Evolutionary conservation across 2,888 invertebrate species (phyloP).

Genomic region (Nudaria mundana): DNA sequence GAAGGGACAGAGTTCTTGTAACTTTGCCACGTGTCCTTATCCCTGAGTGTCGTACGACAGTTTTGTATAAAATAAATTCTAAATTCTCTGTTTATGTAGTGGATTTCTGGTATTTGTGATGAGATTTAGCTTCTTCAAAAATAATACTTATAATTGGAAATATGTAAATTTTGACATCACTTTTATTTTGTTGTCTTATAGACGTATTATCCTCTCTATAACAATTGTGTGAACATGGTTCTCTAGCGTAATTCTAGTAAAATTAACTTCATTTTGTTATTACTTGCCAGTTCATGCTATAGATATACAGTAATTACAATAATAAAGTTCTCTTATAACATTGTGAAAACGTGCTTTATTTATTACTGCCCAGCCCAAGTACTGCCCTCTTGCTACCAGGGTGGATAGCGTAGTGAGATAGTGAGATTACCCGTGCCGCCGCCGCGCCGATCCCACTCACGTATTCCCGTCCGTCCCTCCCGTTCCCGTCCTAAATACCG

Average conservation of each 20-base stretch:
- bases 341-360: constrained; percentile 54
- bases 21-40: constrained; percentile 49
- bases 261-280: constrained; percentile 69
- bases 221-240: constrained; percentile 68
- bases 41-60: constrained; percentile 44
- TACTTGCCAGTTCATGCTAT: constrained; percentile 80
- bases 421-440: no score
- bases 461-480: no score
- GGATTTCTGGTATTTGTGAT: constrained; percentile 43
- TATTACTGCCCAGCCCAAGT: no score
- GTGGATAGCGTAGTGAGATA: no score
- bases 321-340: constrained; percentile 81
- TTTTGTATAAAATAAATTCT: constrained; percentile 46
- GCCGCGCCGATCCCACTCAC: no score
- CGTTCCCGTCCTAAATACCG: no score
- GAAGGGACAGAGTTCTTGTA: constrained; percentile 46
- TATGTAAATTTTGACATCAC: constrained; percentile 55
- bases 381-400: no score
- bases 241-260: constrained; percentile 72
- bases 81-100: constrained; percentile 19
- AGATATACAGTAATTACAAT: constrained; percentile 79
- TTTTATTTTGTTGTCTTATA: constrained; percentile 49
- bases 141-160: constrained; percentile 48
- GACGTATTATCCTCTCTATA: constrained; percentile 56
- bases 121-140: constrained; percentile 57